A percentile compares a stretch with the other conserved stretches of the same genome.
phyloP scores from a whole-genome alignment of 2,797 vertebrate genomes.

The Avahi laniger region DNA sequence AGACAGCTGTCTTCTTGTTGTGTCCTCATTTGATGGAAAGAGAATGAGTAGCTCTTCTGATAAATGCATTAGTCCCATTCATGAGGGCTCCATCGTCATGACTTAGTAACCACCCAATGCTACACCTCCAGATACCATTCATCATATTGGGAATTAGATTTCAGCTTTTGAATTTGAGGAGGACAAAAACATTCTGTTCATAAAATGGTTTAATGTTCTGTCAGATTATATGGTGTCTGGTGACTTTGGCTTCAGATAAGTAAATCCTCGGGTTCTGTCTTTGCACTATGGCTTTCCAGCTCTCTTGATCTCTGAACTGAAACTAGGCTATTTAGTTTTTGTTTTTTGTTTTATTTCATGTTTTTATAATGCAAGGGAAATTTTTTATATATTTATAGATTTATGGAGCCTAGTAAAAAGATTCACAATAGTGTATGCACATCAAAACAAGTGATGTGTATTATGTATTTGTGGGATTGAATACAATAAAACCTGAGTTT shows the following conservation, averaged over 20 bases:
- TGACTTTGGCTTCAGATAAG: neutral
- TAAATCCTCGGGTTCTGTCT: neutral
- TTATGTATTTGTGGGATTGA: neutral
- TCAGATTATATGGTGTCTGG: neutral
- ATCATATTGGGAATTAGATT: neutral
- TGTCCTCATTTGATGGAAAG: neutral
- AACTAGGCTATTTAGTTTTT: neutral
- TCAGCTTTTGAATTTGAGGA: neutral
- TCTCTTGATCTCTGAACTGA: neutral
- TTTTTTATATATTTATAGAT: neutral
- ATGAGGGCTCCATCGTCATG: neutral
- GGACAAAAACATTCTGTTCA: neutral
- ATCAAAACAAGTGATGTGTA: neutral
- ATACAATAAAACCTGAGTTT: neutral
- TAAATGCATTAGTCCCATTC: neutral
- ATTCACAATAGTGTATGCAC: neutral
- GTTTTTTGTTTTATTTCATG: neutral
- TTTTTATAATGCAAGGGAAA: neutral
- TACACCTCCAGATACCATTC: neutral
- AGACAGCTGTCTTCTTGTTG: neutral
- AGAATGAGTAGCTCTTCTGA: neutral
- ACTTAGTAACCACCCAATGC: neutral
- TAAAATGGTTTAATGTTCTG: neutral
- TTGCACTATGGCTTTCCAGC: neutral
- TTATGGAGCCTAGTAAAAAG: neutral